Percentiles rank a stretch among this genome's conserved stretches.
phyloP scores from a whole-genome alignment of 2,113 vertebrate species.

The Brachypteracias leptosomus region DNA sequence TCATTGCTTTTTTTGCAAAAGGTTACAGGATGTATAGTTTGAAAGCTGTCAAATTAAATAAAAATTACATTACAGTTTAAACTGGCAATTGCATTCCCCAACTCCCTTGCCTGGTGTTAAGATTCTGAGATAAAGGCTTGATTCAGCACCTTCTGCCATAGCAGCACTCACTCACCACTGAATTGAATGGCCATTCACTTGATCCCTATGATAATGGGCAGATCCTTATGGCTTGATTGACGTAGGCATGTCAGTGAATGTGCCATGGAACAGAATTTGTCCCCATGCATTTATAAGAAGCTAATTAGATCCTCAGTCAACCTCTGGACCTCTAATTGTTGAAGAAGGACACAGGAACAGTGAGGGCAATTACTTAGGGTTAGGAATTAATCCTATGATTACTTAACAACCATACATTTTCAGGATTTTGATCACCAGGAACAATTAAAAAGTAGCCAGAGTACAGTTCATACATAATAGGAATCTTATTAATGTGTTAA shows the following conservation, averaged over 20 bases:
- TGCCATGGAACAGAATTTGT: background rate
- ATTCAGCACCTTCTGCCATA: background rate
- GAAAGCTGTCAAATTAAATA: background rate
- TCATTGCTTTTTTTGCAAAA: background rate
- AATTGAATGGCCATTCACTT: background rate
- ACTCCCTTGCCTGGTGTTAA: background rate
- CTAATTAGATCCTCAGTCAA: background rate
- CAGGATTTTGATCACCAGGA: background rate
- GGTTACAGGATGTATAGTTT: background rate
- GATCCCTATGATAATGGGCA: background rate
- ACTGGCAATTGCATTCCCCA: background rate
- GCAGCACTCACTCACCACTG: fast-evolving
- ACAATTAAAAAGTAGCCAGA: conserved; percentile 54
- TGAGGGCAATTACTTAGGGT: background rate
- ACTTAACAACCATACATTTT: background rate
- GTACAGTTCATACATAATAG: conserved; percentile 10
- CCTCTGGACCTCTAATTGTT: conserved; percentile 14
- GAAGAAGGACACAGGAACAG: background rate
- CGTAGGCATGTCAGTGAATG: background rate
- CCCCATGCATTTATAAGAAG: background rate
- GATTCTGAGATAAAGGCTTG: background rate
- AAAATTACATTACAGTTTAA: background rate
- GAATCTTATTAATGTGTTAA: conserved; percentile 14
- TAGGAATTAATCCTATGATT: background rate
- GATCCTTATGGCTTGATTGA: background rate